Percentiles rank a stretch among this genome's conserved stretches.
These are phyloP conservation scores for Sterrhoptilus dennistouni DNA, from an alignment of 2,113 vertebrate genomes.

Conservation along the genomic window DNA sequence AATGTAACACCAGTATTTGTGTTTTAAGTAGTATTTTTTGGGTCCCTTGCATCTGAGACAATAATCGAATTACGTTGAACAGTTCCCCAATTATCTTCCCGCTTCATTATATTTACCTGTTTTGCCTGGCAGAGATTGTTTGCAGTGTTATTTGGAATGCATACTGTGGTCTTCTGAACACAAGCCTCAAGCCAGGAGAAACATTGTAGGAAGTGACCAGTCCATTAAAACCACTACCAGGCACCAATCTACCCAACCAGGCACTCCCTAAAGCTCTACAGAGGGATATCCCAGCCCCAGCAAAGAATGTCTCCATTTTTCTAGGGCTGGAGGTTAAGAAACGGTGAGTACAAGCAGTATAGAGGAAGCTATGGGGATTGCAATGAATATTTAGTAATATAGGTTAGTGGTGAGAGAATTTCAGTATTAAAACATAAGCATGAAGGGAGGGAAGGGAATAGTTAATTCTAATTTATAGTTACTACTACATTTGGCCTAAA, in stretches of 20 bases:
- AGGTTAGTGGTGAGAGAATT: background rate
- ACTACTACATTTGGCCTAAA: constrained; percentile 30
- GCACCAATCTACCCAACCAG: background rate
- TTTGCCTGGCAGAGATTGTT: constrained; percentile 22
- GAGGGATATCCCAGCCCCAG: background rate
- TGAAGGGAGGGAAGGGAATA: background rate
- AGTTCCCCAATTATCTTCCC: background rate
- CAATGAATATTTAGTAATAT: background rate
- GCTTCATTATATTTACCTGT: constrained; percentile 63
- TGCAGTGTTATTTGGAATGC: background rate
- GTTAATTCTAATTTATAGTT: constrained; percentile 63
- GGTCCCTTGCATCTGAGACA: background rate
- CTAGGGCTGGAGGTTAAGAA: background rate
- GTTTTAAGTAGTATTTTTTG: constrained; percentile 6
- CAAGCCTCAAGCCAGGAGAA: constrained; percentile 41
- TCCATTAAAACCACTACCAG: constrained; percentile 9
- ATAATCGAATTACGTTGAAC: background rate
- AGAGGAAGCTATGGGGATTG: background rate
- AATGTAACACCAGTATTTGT: background rate
- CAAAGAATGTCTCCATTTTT: background rate
- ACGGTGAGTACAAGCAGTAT: background rate
- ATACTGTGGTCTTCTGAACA: background rate
- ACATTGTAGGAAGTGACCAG: background rate
- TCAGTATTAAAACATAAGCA: constrained; percentile 55
- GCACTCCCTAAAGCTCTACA: background rate